Conservation (phyloP, 2,113 vertebrate species). For the Melierax canorus region DNA sequence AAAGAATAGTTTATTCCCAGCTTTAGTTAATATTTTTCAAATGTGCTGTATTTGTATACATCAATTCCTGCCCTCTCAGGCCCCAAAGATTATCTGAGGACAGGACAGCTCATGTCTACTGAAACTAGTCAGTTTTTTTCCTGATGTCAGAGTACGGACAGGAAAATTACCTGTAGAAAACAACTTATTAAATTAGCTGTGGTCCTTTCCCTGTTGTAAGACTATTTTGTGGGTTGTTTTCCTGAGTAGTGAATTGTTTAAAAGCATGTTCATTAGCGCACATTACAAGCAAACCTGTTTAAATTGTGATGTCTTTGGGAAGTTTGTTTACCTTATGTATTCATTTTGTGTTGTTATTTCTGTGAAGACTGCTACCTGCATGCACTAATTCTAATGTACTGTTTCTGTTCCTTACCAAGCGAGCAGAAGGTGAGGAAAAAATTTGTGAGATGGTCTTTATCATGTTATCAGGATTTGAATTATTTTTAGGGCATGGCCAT, state of each 20-base stretch:
- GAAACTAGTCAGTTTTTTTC: not conserved
- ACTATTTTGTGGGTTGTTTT: not conserved
- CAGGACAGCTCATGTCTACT: not conserved
- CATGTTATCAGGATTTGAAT: not conserved
- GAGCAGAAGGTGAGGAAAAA: not conserved
- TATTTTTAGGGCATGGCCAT: not conserved
- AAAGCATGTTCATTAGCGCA: not conserved
- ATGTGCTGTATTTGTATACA: not conserved
- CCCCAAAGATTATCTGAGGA: slow-evolving; percentile 20
- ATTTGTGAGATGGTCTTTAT: not conserved
- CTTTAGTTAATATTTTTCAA: slow-evolving; percentile 21
- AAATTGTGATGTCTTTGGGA: not conserved
- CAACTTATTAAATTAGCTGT: not conserved
- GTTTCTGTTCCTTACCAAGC: not conserved
- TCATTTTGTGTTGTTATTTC: not conserved
- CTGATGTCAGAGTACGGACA: not conserved
- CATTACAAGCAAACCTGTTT: not conserved
- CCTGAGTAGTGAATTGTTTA: not conserved
- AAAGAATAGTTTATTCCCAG: not conserved
- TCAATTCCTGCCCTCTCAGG: not conserved
- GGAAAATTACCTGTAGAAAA: not conserved
- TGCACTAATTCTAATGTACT: not conserved
- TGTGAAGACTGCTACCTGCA: not conserved
- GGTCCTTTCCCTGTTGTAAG: not conserved
- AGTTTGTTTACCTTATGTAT: not conserved